Evolutionary conservation across 2,888 invertebrate genomes (phyloP), one percentile per base, ranked within the genome.

Genomic region (Crioceris asparagi): DNA sequence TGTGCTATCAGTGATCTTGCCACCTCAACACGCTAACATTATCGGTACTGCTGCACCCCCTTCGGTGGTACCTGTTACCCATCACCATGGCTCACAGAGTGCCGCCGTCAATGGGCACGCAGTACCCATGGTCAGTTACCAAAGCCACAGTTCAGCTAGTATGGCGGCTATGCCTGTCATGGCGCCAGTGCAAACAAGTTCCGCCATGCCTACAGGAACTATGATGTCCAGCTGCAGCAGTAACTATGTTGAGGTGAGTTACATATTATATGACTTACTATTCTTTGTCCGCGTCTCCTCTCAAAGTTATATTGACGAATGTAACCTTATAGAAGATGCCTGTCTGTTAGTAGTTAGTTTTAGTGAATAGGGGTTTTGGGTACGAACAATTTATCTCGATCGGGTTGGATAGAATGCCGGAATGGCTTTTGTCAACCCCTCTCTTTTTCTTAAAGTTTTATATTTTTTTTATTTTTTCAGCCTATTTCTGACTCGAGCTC

Each of bases 1-100:
- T 0, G 83, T 86, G 19, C 67, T 87, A 23, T 85, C 86, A 2
- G 86, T 87, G 7, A 86, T 84, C 52, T 68, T 87, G 39, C 85
- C 85, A 5, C 84, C 85, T 1, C 74, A 79, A 49, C 71, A 70
- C 33, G 61, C 61, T 27, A 61, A 57, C 45, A 50, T 59, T 39
- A 52, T 60, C 18, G n/a, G n/a, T n/a, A n/a, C n/a, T n/a, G n/a
- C n/a, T n/a, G n/a, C n/a, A n/a, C n/a, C n/a, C n/a, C 67, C 67
- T 43, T 68, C 70, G 45, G 41, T 51, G 4, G 43, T 44, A 5
- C 33, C 43, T 1, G 35, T 32, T 6, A 43, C 38, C 39, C 52
- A 49, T 38, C 52, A 49, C 35, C 37, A 36, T 36, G 40, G 48
- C 5, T 50, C 57, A 16, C n/a, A n/a, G n/a, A n/a, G n/a, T n/a